phyloP scores from a whole-genome alignment of 2,888 invertebrate genomes.

The Catotricha subobsoleta region DNA sequence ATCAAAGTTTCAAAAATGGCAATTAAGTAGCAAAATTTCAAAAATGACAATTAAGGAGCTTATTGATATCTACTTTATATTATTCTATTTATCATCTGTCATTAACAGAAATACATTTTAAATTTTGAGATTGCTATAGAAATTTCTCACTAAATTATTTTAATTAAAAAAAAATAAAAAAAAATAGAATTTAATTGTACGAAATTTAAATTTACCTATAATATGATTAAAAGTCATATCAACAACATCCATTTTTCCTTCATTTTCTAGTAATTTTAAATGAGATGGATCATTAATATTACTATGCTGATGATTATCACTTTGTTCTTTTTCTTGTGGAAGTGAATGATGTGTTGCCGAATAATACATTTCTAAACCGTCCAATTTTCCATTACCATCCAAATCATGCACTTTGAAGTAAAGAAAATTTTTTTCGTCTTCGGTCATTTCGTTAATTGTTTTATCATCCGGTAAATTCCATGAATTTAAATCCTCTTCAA shows the following conservation, averaged over 20 bases:
- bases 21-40: too few relatives aligned
- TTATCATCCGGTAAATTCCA: constrained; percentile 39
- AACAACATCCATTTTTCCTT: not conserved
- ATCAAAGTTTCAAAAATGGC: too few relatives aligned
- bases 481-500: constrained; percentile 56
- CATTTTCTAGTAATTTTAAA: not conserved
- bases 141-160: not conserved
- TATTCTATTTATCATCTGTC: too few relatives aligned
- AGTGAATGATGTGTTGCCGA: constrained; percentile 26
- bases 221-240: not conserved
- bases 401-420: constrained; percentile 56
- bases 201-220: too few relatives aligned
- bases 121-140: too few relatives aligned
- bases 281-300: not conserved
- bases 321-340: not conserved
- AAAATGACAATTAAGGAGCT: too few relatives aligned
- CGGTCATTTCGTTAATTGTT: constrained; percentile 53
- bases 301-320: not conserved
- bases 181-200: too few relatives aligned
- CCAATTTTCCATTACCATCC: constrained; percentile 74
- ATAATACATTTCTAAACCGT: constrained; percentile 73
- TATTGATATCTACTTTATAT: too few relatives aligned
- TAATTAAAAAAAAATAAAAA: not conserved
- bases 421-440: constrained; percentile 45
- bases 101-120: too few relatives aligned